A percentile compares a stretch with the other conserved stretches of the same genome.
phyloP scores from a whole-genome alignment of 2,888 invertebrate species.

The Eristalis pertinax region DNA sequence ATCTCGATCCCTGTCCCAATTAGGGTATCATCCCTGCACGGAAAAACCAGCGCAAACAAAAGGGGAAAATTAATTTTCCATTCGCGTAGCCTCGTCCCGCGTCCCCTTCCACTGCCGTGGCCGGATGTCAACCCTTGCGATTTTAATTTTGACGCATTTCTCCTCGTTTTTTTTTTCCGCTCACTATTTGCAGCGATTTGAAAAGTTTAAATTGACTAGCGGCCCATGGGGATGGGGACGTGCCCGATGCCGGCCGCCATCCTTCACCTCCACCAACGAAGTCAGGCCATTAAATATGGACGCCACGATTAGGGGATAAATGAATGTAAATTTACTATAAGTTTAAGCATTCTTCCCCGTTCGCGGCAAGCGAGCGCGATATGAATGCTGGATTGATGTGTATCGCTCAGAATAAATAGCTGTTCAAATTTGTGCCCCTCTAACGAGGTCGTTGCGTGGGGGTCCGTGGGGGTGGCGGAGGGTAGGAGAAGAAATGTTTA shows the following conservation, averaged over 20 bases:
- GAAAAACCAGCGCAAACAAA: slow-evolving; percentile 17
- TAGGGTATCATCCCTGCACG: slow-evolving; percentile 1
- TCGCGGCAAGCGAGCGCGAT: slow-evolving; percentile 15
- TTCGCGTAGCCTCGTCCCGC: slow-evolving; percentile 58
- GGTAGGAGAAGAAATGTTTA: background rate
- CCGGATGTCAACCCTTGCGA: slow-evolving; percentile 14
- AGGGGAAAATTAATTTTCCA: slow-evolving; percentile 56
- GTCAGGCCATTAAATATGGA: slow-evolving; percentile 53
- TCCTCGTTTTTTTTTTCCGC: background rate
- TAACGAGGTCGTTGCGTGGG: background rate
- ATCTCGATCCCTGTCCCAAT: slow-evolving; percentile 27
- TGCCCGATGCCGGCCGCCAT: background rate
- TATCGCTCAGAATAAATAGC: slow-evolving; percentile 48
- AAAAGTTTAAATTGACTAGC: slow-evolving; percentile 61
- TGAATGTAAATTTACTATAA: slow-evolving; percentile 57
- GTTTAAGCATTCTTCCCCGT: slow-evolving; percentile 23
- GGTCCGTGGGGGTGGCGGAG: background rate
- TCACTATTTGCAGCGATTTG: background rate
- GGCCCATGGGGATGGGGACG: background rate
- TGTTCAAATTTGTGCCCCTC: slow-evolving; percentile 12
- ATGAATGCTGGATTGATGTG: slow-evolving; percentile 57
- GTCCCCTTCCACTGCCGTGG: background rate
- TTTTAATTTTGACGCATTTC: background rate
- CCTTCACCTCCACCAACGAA: slow-evolving; percentile 11
- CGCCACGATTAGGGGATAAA: slow-evolving; percentile 63